These are phyloP conservation scores for Prionchulus punctatus DNA, from an alignment of 2,888 invertebrate genomes.

Conservation along the genomic window DNA sequence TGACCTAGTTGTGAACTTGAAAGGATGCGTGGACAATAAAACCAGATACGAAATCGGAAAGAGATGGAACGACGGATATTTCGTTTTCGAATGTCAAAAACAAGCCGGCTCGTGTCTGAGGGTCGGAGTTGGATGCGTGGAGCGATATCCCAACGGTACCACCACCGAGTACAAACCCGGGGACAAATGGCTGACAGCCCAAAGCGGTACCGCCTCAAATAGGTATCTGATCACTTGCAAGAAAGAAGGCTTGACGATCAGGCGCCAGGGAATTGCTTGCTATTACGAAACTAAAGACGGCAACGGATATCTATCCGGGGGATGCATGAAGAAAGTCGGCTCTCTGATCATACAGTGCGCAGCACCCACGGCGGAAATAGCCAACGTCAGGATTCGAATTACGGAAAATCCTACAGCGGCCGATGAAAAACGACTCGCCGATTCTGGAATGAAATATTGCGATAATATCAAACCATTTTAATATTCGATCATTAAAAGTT, in stretches of 20 bases:
- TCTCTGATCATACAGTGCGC: not conserved
- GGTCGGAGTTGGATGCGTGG: not conserved
- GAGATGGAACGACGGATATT: not conserved
- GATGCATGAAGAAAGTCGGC: conserved; percentile 1
- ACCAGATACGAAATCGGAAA: not conserved
- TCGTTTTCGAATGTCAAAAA: not conserved
- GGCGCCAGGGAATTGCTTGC: conserved; percentile 1
- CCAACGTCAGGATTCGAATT: not conserved
- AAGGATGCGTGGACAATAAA: not conserved
- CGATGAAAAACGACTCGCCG: not conserved
- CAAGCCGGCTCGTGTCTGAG: not conserved
- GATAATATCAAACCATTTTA: too few relatives aligned
- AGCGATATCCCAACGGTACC: conserved; percentile 4
- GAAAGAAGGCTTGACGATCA: not conserved
- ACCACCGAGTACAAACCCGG: not conserved
- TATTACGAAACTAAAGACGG: conserved; percentile 3
- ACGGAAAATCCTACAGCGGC: conserved; percentile 1
- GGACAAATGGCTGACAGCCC: not conserved
- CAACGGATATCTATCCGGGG: not conserved
- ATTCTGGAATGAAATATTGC: not conserved
- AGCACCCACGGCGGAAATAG: not conserved
- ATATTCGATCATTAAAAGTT: too few relatives aligned
- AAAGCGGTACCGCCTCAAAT: not conserved
- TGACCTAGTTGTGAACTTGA: not conserved
- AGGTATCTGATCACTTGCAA: not conserved